These are phyloP conservation scores for Hirtodrosophila alboralis DNA, from an alignment of 2,888 invertebrate species.

Conservation along the genomic window DNA sequence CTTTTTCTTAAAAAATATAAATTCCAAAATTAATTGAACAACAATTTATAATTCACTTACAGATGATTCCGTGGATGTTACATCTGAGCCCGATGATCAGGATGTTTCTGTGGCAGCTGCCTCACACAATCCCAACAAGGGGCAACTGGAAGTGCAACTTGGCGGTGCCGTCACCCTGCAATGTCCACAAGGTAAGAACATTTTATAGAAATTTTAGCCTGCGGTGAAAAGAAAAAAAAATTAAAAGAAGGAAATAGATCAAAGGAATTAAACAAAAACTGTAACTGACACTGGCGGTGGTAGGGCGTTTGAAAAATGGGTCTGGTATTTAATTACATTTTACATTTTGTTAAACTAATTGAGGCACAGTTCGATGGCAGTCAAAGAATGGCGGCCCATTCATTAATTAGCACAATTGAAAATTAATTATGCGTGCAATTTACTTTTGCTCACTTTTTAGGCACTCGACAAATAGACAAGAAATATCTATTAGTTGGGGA, in stretches of 20 bases:
- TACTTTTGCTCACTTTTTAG: slow-evolving; percentile 73
- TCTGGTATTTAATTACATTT: slow-evolving; percentile 62
- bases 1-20: too few species aligned
- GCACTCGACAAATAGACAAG: slow-evolving; percentile 33
- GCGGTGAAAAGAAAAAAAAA: not conserved
- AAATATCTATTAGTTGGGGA: slow-evolving; percentile 6
- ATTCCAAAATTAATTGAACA: too few species aligned
- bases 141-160: slow-evolving; percentile 92
- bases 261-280: slow-evolving; percentile 33
- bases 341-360: slow-evolving; percentile 52
- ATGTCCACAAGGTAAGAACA: slow-evolving; percentile 89
- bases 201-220: not conserved
- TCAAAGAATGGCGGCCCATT: slow-evolving; percentile 39
- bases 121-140: slow-evolving; percentile 84
- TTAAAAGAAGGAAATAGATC: slow-evolving; percentile 27
- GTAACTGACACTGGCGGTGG: not conserved
- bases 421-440: slow-evolving; percentile 82
- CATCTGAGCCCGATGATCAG: slow-evolving; percentile 86
- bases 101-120: slow-evolving; percentile 86
- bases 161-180: slow-evolving; percentile 94
- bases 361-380: slow-evolving; percentile 32
- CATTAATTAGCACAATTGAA: slow-evolving; percentile 81
- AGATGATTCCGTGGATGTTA: slow-evolving; percentile 85
- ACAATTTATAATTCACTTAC: too few species aligned
- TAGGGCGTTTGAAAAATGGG: slow-evolving; percentile 28